Percentiles rank a stretch among this genome's conserved stretches.
Evolutionary conservation across 2,888 invertebrate species (phyloP).

Genomic region (Drosophila ustulata): DNA sequence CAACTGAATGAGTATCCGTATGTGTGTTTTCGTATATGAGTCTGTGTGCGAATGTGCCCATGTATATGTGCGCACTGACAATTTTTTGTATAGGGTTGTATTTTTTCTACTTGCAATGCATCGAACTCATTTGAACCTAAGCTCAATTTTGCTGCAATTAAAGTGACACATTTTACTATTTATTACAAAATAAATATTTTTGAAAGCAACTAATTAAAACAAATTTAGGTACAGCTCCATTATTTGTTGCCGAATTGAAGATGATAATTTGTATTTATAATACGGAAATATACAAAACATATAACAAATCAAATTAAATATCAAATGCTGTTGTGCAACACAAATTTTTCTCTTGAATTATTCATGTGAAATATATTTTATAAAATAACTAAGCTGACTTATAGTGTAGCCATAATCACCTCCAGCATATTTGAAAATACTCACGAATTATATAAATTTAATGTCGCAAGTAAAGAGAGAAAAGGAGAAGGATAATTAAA

Average conservation of each 20-base stretch:
- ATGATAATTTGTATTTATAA: no score
- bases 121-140: neutral
- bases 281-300: neutral
- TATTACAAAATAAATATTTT: no score
- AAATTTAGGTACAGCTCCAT: neutral
- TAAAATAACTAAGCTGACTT: neutral
- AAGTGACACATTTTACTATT: neutral
- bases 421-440: neutral
- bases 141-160: neutral
- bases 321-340: no score
- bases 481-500: neutral
- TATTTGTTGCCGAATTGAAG: no score
- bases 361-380: neutral
- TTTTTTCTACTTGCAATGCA: slow-evolving; percentile 52
- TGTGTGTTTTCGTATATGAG: neutral
- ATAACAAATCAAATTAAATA: neutral
- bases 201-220: neutral
- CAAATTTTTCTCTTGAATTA: neutral
- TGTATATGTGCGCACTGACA: slow-evolving; percentile 11
- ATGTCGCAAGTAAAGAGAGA: neutral
- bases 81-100: slow-evolving; percentile 21
- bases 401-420: neutral
- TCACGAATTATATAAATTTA: slow-evolving; percentile 4
- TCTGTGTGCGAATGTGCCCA: neutral
- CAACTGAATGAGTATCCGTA: neutral